Conservation (phyloP, 92 coral and sea anemone species). For the Palythoa grandiflora region DNA sequence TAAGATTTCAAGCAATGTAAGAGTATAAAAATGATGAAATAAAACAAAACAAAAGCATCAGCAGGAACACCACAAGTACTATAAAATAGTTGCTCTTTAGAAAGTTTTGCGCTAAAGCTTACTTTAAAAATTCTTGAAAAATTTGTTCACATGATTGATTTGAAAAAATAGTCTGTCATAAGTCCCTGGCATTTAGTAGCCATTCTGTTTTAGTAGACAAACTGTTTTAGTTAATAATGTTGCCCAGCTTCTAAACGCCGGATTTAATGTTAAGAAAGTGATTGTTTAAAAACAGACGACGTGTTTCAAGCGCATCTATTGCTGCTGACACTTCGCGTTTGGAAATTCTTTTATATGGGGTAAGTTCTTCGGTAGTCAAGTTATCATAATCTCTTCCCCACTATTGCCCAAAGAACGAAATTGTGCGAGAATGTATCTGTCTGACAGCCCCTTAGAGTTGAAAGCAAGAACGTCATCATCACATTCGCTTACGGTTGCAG, state of each 20-base stretch:
- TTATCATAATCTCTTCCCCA: neutral
- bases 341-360: too few relatives aligned
- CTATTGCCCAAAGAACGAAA: conserved; percentile 25
- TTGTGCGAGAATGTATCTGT: neutral
- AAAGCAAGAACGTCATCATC: neutral
- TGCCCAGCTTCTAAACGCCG: neutral
- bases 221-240: neutral
- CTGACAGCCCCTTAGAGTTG: conserved; percentile 17
- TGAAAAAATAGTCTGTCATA: neutral
- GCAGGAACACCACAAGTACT: neutral
- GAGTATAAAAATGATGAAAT: neutral
- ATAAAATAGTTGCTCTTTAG: neutral
- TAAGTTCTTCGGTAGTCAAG: conserved; percentile 16
- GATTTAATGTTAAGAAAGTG: neutral
- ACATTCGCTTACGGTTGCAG: neutral
- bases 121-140: neutral
- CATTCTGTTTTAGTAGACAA: neutral
- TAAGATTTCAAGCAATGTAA: too few relatives aligned
- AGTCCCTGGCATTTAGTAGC: conserved; percentile 15
- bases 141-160: neutral
- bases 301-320: too few relatives aligned
- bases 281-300: too few relatives aligned
- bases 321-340: too few relatives aligned
- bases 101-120: neutral
- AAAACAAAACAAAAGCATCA: neutral